Evolutionary conservation across 1,140 invertebrate genomes (phyloP), one percentile per base, ranked within the genome.

Genomic region (Coptotermes formosanus): DNA sequence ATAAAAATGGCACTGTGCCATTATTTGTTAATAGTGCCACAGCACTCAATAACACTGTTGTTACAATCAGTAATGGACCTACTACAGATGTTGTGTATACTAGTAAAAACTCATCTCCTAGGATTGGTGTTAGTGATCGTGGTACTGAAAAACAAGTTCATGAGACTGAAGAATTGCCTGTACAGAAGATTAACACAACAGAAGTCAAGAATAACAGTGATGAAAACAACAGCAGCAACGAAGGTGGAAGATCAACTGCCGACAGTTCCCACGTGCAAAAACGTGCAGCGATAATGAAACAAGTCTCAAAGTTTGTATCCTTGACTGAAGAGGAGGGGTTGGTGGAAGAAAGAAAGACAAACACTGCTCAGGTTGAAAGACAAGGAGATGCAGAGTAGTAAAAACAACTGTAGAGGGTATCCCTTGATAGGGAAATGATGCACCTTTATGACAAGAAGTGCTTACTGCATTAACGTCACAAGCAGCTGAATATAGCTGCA

Each of bases 271-370:
- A 25, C 16, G 52, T 52, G 30, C 45, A 52, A 84, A 84, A 84
- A 32, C 83, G 83, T 84, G 83, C 59, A 84, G 45, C 48, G 83
- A 84, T 84, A 84, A 84, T 84, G 83, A 52, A 52, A 84, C 21
- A 59, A 52, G 52, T 84, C 64, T 75, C 64, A 59, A n/a, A 84
- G 23, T 45, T 52, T 16, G n/a, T 84, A 30, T 55, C 30, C 44
- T 45, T 84, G 45, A 84, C 45, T 84, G 52, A 30, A 19, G 83
- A 52, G 52, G 45, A 84, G 83, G 30, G 19, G 52, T 21, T 84
- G 30, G 45, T 52, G 3, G 45, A n/a, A 14, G 45, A 52, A 30
- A 16, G 52, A 21, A 55, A 55, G 14, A 16, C 16, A 21, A 55
- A 55, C 19, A 21, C 4, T 55, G 43, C 52, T 52, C n/a, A 84